Conservation (phyloP, 2,888 invertebrate species). For the Lasioglossum vierecki region DNA sequence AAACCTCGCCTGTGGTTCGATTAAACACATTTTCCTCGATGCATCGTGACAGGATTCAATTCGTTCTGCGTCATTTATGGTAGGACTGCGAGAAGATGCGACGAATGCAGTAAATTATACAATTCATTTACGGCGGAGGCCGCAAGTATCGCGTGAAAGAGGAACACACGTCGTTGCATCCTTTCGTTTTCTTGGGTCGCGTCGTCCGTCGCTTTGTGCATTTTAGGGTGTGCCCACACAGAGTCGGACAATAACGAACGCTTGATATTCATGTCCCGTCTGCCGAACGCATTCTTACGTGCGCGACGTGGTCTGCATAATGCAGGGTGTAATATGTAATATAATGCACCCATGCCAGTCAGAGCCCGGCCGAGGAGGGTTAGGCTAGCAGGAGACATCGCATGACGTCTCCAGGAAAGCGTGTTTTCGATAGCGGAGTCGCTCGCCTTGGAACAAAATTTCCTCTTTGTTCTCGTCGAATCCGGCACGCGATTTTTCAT, state of each 20-base stretch:
- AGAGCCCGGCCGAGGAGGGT: background rate
- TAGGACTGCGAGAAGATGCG: background rate
- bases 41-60: background rate
- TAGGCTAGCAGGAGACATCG: slow-evolving; percentile 21
- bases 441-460: slow-evolving; percentile 52
- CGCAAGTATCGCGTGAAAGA: slow-evolving; percentile 49
- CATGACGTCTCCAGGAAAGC: slow-evolving; percentile 53
- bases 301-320: slow-evolving; percentile 60
- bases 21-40: background rate
- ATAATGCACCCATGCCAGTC: slow-evolving; percentile 64
- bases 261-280: slow-evolving; percentile 61
- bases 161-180: slow-evolving; percentile 32
- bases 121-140: slow-evolving; percentile 7
- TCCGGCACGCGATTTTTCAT: slow-evolving; percentile 4
- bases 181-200: slow-evolving; percentile 48
- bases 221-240: slow-evolving; percentile 65
- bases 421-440: slow-evolving; percentile 57
- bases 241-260: slow-evolving; percentile 37
- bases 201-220: slow-evolving; percentile 29
- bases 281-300: slow-evolving; percentile 61
- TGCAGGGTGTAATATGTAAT: slow-evolving; percentile 57
- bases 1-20: background rate
- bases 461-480: slow-evolving; percentile 32
- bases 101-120: slow-evolving; percentile 6
- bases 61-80: background rate